These are phyloP conservation scores for Hirundichthys speculiger DNA, from an alignment of 2,113 vertebrate species.

Conservation along the genomic window DNA sequence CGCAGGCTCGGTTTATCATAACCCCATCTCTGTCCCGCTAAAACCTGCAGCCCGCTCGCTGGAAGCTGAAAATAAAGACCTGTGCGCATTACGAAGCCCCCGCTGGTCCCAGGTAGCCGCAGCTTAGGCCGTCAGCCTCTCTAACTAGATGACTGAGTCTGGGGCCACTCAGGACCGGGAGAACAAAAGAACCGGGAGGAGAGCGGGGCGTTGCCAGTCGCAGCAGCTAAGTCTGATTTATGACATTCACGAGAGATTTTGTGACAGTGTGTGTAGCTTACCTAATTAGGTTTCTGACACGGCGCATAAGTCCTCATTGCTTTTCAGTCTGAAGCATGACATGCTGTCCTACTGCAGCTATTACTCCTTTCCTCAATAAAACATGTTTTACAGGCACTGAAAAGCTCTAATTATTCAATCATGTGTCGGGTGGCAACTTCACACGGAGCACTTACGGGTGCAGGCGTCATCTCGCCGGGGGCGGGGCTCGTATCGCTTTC, in stretches of 20 bases:
- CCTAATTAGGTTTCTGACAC: slow-evolving; percentile 47
- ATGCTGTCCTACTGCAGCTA: slow-evolving; percentile 36
- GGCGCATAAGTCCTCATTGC: slow-evolving; percentile 37
- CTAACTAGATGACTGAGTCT: slow-evolving; percentile 57
- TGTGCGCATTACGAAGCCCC: slow-evolving; percentile 40
- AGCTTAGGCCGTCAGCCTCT: slow-evolving; percentile 28
- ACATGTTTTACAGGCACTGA: slow-evolving; percentile 43
- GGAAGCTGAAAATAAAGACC: slow-evolving; percentile 67
- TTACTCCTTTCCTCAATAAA: slow-evolving; percentile 56
- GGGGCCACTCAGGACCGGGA: slow-evolving; percentile 37
- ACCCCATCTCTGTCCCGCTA: slow-evolving; percentile 57
- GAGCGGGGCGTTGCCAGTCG: slow-evolving; percentile 32
- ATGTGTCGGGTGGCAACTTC: slow-evolving; percentile 60
- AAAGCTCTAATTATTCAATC: slow-evolving; percentile 64
- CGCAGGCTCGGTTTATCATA: slow-evolving; percentile 50
- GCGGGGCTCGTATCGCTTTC: slow-evolving; percentile 67
- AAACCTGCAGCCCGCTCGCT: slow-evolving; percentile 41
- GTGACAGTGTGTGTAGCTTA: slow-evolving; percentile 29
- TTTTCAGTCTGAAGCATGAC: slow-evolving; percentile 33
- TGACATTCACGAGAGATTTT: slow-evolving; percentile 44
- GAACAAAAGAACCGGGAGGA: slow-evolving; percentile 27
- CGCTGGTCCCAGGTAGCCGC: slow-evolving; percentile 37
- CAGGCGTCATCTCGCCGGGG: slow-evolving; percentile 56
- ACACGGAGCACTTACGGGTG: slow-evolving; percentile 47
- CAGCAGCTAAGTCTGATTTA: slow-evolving; percentile 37